phyloP scores from a whole-genome alignment of 2,113 vertebrate species.

The Laticauda laticaudata region DNA sequence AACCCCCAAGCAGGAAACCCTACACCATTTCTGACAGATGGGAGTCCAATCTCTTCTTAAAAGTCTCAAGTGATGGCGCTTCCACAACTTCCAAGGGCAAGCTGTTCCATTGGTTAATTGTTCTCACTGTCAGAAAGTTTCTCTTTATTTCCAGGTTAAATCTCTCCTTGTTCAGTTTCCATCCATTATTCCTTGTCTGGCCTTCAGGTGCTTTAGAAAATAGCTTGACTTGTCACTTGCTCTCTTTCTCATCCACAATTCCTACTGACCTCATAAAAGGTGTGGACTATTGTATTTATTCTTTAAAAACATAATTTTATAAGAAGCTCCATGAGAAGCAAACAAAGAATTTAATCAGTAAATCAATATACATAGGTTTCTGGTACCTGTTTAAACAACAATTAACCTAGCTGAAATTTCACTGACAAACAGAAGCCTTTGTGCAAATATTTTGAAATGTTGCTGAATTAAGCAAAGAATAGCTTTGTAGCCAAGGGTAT shows the following conservation, averaged over 20 bases:
- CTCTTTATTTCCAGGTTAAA: too few species aligned
- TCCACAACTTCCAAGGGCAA: too few species aligned
- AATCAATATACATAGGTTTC: not conserved
- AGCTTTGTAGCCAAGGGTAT: not conserved
- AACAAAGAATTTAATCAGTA: not conserved
- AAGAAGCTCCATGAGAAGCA: not conserved
- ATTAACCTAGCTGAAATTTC: not conserved
- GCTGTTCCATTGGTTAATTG: too few species aligned
- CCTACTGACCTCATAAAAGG: not conserved
- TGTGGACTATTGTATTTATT: not conserved
- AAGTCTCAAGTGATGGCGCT: too few species aligned
- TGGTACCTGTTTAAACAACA: not conserved
- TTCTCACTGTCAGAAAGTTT: too few species aligned
- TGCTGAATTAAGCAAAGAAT: not conserved
- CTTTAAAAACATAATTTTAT: not conserved
- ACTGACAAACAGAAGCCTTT: not conserved
- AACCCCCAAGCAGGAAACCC: too few species aligned
- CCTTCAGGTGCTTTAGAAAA: too few species aligned
- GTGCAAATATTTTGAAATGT: not conserved
- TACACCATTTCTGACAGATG: too few species aligned
- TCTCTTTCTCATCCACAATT: not conserved
- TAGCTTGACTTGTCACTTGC: not conserved
- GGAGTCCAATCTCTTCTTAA: too few species aligned
- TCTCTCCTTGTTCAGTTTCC: too few species aligned
- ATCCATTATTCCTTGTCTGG: too few species aligned